Conservation (phyloP, 1,140 invertebrate species). For the Latrodectus geometricus region DNA sequence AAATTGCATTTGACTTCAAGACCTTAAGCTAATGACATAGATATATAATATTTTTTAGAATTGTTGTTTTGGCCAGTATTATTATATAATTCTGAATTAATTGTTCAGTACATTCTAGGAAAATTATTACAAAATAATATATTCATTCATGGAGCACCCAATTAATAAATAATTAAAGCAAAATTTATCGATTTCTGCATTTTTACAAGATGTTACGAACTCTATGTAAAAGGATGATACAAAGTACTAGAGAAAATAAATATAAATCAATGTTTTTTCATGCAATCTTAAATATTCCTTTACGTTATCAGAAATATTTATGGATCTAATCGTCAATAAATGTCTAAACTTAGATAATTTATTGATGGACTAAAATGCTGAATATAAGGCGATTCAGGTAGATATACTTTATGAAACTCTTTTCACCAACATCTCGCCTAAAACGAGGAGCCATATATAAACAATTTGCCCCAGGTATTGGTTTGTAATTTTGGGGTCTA, state of each 20-base stretch:
- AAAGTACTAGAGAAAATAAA: constrained; percentile 1
- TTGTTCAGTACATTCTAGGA: no score
- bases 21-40: no score
- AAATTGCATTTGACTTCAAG: no score
- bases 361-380: not conserved
- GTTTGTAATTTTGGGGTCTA: constrained; percentile 42
- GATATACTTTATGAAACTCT: not conserved
- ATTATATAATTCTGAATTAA: no score
- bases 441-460: constrained; percentile 23
- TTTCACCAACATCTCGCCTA: not conserved
- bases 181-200: not conserved
- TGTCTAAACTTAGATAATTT: constrained; percentile 36
- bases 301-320: not conserved
- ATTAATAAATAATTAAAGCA: not conserved
- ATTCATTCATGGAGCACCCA: not conserved
- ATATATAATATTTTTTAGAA: no score
- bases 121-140: not conserved
- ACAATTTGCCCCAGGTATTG: constrained; percentile 18
- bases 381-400: not conserved
- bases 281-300: constrained; percentile 34
- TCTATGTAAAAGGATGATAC: not conserved
- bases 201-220: not conserved
- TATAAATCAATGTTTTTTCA: constrained; percentile 18
- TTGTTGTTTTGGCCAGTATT: no score
- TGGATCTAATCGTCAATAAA: constrained; percentile 34